Evolutionary conservation across 1,140 invertebrate species (phyloP).

Genomic region (Sarcophaga bullata): DNA sequence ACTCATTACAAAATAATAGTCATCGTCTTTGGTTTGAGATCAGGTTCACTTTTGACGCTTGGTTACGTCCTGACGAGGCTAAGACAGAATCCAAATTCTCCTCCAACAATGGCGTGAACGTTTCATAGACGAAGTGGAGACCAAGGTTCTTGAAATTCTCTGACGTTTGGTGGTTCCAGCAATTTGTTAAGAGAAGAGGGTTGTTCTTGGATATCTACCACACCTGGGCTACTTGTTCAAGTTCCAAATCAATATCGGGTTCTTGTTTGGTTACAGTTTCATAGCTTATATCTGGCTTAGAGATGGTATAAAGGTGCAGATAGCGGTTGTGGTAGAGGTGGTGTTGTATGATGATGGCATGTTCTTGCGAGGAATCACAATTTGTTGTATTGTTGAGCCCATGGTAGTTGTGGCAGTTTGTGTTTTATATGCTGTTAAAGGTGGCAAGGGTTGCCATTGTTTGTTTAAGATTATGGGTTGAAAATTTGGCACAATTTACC

Average conservation of each 20-base stretch:
- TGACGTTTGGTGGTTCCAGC: not conserved
- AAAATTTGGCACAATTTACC: not conserved
- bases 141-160: constrained; percentile 6
- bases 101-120: not conserved
- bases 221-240: not conserved
- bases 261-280: constrained; percentile 25
- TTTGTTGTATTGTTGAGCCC: not conserved
- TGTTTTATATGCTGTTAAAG: not conserved
- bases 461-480: constrained; percentile 17
- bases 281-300: not conserved
- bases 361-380: constrained; percentile 5
- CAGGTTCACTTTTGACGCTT: not conserved
- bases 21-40: constrained; percentile 32
- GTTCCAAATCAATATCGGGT: constrained; percentile 14
- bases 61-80: not conserved
- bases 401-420: not conserved
- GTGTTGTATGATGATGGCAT: not conserved
- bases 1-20: constrained; percentile 42
- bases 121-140: not conserved
- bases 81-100: not conserved
- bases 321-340: not conserved
- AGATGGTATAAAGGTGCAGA: not conserved
- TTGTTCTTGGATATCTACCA: not conserved
- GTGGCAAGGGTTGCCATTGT: constrained; percentile 2
- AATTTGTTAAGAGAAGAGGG: not conserved